phyloP scores from a whole-genome alignment of 23 tunicate genomes.

The Styela clava region DNA sequence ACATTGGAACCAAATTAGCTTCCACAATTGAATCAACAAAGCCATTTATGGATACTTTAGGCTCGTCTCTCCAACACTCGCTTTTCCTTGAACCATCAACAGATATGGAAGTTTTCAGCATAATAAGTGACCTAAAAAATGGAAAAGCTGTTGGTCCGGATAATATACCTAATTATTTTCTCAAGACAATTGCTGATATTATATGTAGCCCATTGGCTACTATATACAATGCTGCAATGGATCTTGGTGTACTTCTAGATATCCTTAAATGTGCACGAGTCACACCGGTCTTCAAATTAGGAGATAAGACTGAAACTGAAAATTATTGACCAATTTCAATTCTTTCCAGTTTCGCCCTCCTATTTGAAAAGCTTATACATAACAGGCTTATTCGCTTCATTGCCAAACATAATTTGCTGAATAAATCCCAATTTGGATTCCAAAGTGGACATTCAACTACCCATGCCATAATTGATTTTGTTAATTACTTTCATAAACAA shows the following conservation, averaged over 20 bases:
- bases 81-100: not conserved
- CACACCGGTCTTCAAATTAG: not conserved
- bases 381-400: not conserved
- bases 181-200: not conserved
- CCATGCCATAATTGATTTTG: not conserved
- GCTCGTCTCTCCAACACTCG: not conserved
- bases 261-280: not conserved
- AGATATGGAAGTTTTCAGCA: not conserved
- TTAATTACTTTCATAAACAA: not conserved
- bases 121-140: too few relatives aligned
- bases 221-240: not conserved
- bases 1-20: not conserved
- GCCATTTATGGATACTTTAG: not conserved
- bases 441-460: not conserved
- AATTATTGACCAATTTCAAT: not conserved
- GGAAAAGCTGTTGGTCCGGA: not conserved
- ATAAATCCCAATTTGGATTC: not conserved
- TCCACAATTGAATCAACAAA: not conserved
- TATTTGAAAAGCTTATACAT: not conserved
- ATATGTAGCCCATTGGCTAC: not conserved
- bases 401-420: not conserved
- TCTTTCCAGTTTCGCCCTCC: not conserved
- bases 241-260: not conserved
- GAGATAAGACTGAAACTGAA: not conserved
- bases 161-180: not conserved